A percentile compares a stretch with the other conserved stretches of the same genome.
phyloP scores from a whole-genome alignment of 2,797 vertebrate species.

The Morelia viridis region DNA sequence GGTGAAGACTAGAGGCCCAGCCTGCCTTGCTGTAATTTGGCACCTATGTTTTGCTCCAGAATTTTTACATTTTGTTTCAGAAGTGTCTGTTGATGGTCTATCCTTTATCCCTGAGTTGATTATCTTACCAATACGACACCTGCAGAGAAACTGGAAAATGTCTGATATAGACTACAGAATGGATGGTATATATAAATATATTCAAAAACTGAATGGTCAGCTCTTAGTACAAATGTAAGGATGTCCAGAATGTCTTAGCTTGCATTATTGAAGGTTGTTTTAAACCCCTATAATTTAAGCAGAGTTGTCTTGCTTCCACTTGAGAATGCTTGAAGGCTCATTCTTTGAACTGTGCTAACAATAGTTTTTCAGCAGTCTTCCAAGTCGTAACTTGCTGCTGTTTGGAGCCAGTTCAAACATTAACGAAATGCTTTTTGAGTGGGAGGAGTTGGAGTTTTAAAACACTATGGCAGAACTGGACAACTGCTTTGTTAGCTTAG shows the following conservation, averaged over 20 bases:
- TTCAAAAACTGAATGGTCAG: conserved; percentile 55
- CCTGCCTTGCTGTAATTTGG: not conserved
- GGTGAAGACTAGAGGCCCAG: not conserved
- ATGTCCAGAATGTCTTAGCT: conserved; percentile 57
- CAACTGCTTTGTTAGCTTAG: not conserved
- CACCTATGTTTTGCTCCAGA: not conserved
- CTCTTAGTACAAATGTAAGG: conserved; percentile 46
- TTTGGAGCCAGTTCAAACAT: conserved; percentile 10
- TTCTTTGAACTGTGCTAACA: not conserved
- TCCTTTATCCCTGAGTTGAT: conserved; percentile 48
- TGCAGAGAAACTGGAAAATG: not conserved
- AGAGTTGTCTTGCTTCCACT: conserved; percentile 51
- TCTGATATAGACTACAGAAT: conserved; percentile 15
- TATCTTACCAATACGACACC: not conserved
- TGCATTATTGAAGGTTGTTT: conserved; percentile 54
- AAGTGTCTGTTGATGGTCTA: conserved; percentile 50
- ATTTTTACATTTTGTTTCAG: conserved; percentile 10
- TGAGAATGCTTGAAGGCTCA: conserved; percentile 51
- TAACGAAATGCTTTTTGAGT: not conserved
- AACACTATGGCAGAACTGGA: not conserved
- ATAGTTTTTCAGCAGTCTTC: conserved; percentile 2
- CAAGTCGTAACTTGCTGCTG: not conserved
- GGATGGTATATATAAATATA: not conserved
- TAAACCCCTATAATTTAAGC: conserved; percentile 57
- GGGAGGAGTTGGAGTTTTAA: not conserved